Base-by-base conservation (phyloP, 2,797 vertebrate genomes). In the Antrozous pallidus region DNA sequence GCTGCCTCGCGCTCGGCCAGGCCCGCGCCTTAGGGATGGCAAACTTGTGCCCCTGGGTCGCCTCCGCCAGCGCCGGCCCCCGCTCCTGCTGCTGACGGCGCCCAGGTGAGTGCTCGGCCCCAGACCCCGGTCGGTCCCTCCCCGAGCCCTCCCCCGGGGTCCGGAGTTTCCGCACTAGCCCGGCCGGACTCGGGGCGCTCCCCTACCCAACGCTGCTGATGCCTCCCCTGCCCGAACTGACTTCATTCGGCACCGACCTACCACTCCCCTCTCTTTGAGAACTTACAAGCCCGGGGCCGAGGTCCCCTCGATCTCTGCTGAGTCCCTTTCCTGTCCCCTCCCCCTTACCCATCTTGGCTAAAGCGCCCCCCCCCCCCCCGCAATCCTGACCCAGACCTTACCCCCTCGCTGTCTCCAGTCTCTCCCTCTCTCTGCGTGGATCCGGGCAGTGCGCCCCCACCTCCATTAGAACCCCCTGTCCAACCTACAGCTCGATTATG, bases 61-160 rank as follows among this genome's bases (percentile, higher is more conserved):
- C 96, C 94, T 74, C 95, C 94, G 85, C 96, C 88, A 85, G 95
- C 92, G 86, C 94, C 96, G 80, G 96, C 94, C 94, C 95, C 95
- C 95, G 94, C 96, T 96, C 95, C 96, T 95, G 96, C 97, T 98
- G 97, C 98, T 98, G 97, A 97, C 97, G 96, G 98, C 96, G 98
- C 97, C 95, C 98, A 98, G 98, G 98, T 98, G 96, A 98, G 97
- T 95, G 95, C 45, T 77, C 51, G 73, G 94, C 90, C 93, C 88
- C 82, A 31, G 85, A 90, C 61, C 67, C 79, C 16, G 38, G 58
- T n/a, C 56, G 18, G 90, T 86, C 73, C 85, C 40, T 49, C 83
- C 36, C 71, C 61, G 11, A 91, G 33, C 84, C 78, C 92, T 85
- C 31, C 61, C 82, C 58, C 54, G 86, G 51, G 58, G 91, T 93